Base-by-base conservation (phyloP, 1,140 invertebrate genomes). In the Aleiodes sp. region DNA sequence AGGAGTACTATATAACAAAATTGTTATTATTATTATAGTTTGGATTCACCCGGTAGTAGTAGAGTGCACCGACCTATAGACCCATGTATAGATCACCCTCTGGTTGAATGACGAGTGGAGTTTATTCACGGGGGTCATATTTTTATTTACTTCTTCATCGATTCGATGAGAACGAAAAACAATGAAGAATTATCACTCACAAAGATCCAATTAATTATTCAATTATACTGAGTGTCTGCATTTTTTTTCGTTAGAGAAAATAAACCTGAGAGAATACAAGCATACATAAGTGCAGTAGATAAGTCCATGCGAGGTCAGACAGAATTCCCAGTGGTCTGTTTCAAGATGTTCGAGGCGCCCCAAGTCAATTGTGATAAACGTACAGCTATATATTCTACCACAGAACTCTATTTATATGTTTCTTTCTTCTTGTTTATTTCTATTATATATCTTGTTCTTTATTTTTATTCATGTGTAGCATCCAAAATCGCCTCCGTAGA, bases 261-360 rank as follows among this genome's bases (percentile, higher is more conserved):
- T n/a, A n/a, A n/a, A n/a, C n/a, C n/a, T n/a, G n/a, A 2, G 46
- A 52, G 46, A 7, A 21, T 21, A 2, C 46, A 24, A 6, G 16
- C 26, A 29, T 8, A 26, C 29, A 37, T 4, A 12, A 14, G 29
- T 56, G n/a, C 29, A 57, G 46, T 57, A 57, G 52, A 66, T 56
- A 46, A 56, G 35, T 66, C 64, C 19, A 35, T 7, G 35, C 28
- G 33, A 57, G 64, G 64, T 66, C 64, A 66, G 64, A 66, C 52
- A 24, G 19, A 28, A 46, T 9, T 35, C 29, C 16, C 46, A 66
- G 26, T 31, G 39, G 31, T 57, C 52, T 56, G 24, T 59, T n/a
- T 59, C 10, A 59, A 59, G 56, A 59, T 59, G 26, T 31, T 59
- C 24, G 28, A 31, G 26, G 46, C 46, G 46, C 46, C 56, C 28